Conservation (phyloP, 2,113 vertebrate species). For the Macrotis lagotis region DNA sequence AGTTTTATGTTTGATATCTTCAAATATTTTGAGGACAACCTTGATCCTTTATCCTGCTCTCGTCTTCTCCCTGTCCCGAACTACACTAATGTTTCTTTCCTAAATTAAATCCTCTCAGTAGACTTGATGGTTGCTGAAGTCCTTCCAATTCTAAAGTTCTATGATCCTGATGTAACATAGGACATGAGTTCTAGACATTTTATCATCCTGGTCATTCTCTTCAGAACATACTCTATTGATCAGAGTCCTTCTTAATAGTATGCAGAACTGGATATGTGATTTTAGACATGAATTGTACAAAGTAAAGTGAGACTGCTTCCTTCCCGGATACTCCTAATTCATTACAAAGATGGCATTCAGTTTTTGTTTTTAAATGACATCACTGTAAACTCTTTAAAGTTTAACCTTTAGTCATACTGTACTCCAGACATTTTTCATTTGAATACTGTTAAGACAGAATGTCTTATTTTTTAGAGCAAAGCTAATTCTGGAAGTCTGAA, state of each 20-base stretch:
- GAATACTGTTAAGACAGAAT: background rate
- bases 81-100: background rate
- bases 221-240: background rate
- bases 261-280: background rate
- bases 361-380: slow-evolving; percentile 1
- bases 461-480: background rate
- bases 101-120: background rate
- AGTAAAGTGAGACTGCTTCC: background rate
- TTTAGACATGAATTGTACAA: background rate
- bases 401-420: background rate
- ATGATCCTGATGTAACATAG: background rate
- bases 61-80: background rate
- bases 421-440: background rate
- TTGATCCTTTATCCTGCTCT: background rate
- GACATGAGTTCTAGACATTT: background rate
- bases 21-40: background rate
- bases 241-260: background rate
- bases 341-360: background rate
- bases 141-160: background rate
- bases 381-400: background rate
- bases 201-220: background rate
- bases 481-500: background rate
- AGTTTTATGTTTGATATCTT: background rate
- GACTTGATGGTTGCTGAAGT: background rate
- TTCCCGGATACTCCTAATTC: background rate